These are phyloP conservation scores for Megaceryle torquata DNA, from an alignment of 2,113 vertebrate species.

Conservation along the genomic window DNA sequence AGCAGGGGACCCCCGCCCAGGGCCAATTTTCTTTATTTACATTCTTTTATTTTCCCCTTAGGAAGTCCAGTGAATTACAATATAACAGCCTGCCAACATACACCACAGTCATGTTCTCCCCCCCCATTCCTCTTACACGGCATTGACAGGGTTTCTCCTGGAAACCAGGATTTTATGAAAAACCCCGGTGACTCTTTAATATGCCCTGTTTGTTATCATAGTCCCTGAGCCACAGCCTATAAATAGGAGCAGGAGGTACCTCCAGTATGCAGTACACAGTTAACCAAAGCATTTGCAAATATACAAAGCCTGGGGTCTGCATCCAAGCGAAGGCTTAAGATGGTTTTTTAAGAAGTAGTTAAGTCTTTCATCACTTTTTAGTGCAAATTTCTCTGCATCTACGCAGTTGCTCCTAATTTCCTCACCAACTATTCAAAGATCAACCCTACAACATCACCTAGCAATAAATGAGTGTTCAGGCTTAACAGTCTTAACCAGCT, in stretches of 20 bases:
- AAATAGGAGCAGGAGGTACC: background rate
- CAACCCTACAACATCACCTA: background rate
- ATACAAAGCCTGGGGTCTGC: background rate
- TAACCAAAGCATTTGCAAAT: background rate
- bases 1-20: background rate
- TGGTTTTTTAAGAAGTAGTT: background rate
- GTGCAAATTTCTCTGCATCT: background rate
- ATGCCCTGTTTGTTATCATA: background rate
- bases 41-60: background rate
- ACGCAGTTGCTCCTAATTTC: fast-evolving
- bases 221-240: background rate
- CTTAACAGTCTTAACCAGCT: fast-evolving
- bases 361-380: background rate
- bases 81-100: background rate
- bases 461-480: fast-evolving
- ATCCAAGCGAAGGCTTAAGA: background rate
- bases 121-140: background rate
- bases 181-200: background rate
- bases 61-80: background rate
- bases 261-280: fast-evolving
- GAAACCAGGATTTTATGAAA: background rate
- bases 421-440: background rate
- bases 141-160: background rate
- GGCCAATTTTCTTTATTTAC: background rate
- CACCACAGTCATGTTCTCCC: fast-evolving